Evolutionary conservation across 2,888 invertebrate species (phyloP).

Genomic region (Ceraclea dissimilis): DNA sequence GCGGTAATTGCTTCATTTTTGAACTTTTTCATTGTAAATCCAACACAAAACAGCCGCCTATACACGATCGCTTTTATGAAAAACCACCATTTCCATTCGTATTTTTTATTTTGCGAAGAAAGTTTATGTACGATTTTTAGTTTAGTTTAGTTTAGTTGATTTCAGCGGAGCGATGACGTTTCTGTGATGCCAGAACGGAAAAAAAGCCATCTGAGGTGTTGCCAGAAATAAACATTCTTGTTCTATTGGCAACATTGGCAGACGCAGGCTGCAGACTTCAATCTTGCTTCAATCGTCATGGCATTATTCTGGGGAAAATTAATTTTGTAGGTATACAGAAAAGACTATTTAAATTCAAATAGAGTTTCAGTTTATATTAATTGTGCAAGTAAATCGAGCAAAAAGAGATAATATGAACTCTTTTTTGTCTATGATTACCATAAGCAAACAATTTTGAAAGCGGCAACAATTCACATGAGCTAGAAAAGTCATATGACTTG

Average conservation of each 20-base stretch:
- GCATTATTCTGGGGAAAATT: no score
- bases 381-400: no score
- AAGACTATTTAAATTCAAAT: no score
- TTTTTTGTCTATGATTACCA: no score
- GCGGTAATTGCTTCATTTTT: conserved; percentile 60
- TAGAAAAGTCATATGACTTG: conserved; percentile 19
- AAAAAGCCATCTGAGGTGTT: neutral
- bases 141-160: conserved; percentile 8
- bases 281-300: no score
- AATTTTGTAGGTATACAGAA: no score
- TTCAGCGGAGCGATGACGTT: conserved; percentile 12
- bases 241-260: no score
- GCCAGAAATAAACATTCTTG: no score
- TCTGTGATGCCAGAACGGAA: neutral
- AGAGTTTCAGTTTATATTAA: no score
- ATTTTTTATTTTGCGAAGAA: conserved; percentile 16
- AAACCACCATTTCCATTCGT: conserved; percentile 26
- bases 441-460: neutral
- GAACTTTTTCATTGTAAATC: conserved; percentile 51
- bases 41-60: neutral
- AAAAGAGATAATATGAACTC: no score
- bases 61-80: conserved; percentile 2
- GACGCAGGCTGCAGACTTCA: no score
- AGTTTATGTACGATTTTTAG: conserved; percentile 4
- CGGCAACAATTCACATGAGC: conserved; percentile 1